Evolutionary conservation across 2,113 vertebrate genomes (phyloP).

Genomic region (Sander lucioperca): DNA sequence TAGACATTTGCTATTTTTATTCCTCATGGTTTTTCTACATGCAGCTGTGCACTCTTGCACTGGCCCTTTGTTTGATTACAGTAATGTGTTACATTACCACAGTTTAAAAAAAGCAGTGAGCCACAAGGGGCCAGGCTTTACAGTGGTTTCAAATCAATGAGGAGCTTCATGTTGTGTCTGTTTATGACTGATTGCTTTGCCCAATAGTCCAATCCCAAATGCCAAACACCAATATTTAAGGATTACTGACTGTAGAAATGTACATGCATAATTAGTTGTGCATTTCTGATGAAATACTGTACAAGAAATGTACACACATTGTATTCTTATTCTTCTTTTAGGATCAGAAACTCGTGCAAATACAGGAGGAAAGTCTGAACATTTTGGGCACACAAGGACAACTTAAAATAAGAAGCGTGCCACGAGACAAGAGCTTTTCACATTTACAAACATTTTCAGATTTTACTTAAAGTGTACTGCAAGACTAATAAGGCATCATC

Average conservation of each 20-base stretch:
- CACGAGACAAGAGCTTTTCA: background rate
- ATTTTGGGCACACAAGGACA: background rate
- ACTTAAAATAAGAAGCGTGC: background rate
- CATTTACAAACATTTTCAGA: background rate
- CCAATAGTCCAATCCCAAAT: background rate
- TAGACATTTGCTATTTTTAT: background rate
- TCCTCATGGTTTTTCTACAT: background rate
- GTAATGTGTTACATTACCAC: constrained; percentile 27
- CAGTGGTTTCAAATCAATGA: constrained; percentile 48
- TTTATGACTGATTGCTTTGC: constrained; percentile 17
- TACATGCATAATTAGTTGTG: background rate
- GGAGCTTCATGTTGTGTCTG: constrained; percentile 5
- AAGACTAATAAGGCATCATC: background rate
- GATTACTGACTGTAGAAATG: background rate
- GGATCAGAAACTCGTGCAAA: background rate
- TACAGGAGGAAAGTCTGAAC: background rate
- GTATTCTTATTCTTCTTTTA: background rate
- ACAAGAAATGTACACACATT: background rate
- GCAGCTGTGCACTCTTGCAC: background rate
- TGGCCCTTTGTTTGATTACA: constrained; percentile 20
- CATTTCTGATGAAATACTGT: background rate
- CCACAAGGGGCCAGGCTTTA: constrained; percentile 29
- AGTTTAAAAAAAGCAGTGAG: constrained; percentile 40
- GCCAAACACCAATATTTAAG: background rate
- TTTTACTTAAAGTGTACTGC: background rate